Evolutionary conservation across 2,113 vertebrate genomes (phyloP).

Genomic region (Sialia sialis): DNA sequence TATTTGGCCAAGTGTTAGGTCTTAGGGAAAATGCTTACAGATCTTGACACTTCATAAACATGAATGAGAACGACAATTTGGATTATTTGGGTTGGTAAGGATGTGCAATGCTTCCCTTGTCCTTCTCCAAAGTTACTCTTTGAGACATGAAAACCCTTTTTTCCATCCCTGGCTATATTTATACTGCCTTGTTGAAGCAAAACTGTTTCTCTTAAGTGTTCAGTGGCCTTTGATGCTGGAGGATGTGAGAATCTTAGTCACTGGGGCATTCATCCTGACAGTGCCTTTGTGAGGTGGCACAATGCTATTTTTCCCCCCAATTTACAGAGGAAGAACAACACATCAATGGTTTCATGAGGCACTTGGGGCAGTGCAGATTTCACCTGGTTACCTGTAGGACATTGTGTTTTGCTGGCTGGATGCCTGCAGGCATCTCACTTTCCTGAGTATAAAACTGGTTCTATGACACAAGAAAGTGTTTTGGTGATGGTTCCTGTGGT

Average conservation of each 20-base stretch:
- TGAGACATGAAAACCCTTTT: neutral
- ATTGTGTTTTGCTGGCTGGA: neutral
- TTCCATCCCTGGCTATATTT: neutral
- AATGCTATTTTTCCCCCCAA: neutral
- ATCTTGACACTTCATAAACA: neutral
- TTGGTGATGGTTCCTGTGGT: neutral
- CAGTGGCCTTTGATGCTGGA: neutral
- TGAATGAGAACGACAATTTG: neutral
- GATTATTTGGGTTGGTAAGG: neutral
- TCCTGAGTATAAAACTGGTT: neutral
- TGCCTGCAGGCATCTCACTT: neutral
- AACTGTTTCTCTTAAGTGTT: neutral
- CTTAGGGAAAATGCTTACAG: neutral
- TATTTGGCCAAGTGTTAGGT: neutral
- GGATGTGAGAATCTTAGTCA: neutral
- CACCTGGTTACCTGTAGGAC: neutral
- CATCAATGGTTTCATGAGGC: neutral
- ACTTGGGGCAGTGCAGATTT: neutral
- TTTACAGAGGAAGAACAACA: neutral
- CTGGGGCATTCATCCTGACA: neutral
- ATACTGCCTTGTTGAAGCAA: neutral
- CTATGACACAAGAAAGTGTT: neutral
- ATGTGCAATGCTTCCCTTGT: neutral
- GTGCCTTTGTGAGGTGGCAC: neutral
- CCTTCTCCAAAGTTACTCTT: neutral